Evolutionary conservation across 2,113 vertebrate species (phyloP), one percentile per base, ranked within the genome.

Genomic region (Dipodomys stephensi): DNA sequence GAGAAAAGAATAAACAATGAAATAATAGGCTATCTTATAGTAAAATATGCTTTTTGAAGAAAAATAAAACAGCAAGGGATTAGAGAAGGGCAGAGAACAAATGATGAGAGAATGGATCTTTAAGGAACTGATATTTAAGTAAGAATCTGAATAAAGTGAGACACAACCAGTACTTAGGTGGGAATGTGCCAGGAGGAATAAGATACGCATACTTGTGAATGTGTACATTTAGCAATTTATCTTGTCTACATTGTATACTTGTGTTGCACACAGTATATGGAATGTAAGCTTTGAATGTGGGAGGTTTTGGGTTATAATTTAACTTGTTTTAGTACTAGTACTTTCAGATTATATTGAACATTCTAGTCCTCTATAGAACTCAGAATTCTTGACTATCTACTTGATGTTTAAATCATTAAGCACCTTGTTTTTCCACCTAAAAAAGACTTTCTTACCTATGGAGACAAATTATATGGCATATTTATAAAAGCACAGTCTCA

Each of bases 401-500:
- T 85, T 88, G 39, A 6, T 39, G 4, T 57, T 95, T 83, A 74
- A 7, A 46, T 93, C 18, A 77, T 79, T 83, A 83, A 84, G 27
- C 4, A 74, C 8, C 25, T 83, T 83, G 80, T 80, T 94, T 91
- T 82, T 84, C 72, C 7, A 44, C 32, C 83, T 90, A 46, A 89
- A 67, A 62, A 77, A 69, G 28, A 4, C 7, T 78, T 91, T 89
- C 27, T 73, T 30, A 79, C 7, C 44, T 71, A 72, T 16, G 6
- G 73, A 93, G 53, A 73, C 67, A 93, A 39, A 49, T 76, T n/a
- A 62, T 28, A 64, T 76, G 46, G 27, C 23, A 19, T 27, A 60
- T 83, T 93, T 91, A 79, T 18, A 83, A 44, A 49, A 92, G 18
- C 18, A n/a, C 8, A 69, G 39, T 79, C 19, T 74, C 18, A 93